phyloP scores from a whole-genome alignment of 1,140 invertebrate genomes.

The Potamilus streckersoni region DNA sequence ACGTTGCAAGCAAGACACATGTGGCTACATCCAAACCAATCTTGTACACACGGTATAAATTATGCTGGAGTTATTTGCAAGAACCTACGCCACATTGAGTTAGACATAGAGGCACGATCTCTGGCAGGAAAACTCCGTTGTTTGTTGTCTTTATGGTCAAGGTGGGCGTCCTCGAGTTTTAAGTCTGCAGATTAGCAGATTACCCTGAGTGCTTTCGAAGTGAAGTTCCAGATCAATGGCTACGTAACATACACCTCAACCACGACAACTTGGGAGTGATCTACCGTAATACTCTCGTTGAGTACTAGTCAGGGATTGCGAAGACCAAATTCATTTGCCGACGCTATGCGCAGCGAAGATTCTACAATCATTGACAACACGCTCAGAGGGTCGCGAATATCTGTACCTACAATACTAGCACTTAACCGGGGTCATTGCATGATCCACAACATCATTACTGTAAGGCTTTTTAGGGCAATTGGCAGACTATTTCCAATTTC shows the following conservation, averaged over 20 bases:
- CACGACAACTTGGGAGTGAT: neutral
- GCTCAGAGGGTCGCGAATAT: neutral
- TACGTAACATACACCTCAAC: neutral
- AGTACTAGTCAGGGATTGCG: neutral
- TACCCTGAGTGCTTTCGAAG: neutral
- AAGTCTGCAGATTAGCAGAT: neutral
- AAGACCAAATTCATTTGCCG: neutral
- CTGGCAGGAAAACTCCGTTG: neutral
- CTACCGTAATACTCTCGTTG: neutral
- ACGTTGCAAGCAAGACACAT: no score
- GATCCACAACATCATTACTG: neutral
- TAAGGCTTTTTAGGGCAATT: neutral
- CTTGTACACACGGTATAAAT: neutral
- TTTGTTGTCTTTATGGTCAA: neutral
- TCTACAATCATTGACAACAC: neutral
- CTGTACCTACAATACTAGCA: neutral
- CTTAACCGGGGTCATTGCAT: no score
- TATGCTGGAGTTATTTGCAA: neutral
- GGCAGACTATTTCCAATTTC: neutral
- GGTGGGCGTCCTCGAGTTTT: neutral
- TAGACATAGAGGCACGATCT: neutral
- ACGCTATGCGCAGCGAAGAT: neutral
- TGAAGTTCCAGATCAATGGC: neutral
- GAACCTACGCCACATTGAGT: neutral
- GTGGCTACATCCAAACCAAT: neutral